phyloP scores from a whole-genome alignment of 2,888 invertebrate genomes.

The Myopa testacea region DNA sequence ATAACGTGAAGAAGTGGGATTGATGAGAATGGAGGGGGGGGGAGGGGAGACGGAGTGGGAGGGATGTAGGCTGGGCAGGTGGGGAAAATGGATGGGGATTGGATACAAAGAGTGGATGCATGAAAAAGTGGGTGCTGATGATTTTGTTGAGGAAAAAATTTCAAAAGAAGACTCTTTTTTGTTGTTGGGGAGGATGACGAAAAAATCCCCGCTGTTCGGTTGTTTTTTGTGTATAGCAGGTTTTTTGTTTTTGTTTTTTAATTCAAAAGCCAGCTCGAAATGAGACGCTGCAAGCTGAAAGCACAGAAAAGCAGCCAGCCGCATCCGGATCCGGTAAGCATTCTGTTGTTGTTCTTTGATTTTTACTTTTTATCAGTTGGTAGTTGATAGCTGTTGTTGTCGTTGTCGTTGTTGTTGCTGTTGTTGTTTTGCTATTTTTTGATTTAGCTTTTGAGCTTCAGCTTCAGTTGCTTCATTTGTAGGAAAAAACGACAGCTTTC shows the following conservation, averaged over 20 bases:
- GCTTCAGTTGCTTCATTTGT: not conserved
- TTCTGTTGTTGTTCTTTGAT: not conserved
- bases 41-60: not conserved
- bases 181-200: not conserved
- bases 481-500: no score
- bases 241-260: constrained; percentile 8
- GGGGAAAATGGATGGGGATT: no score
- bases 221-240: not conserved
- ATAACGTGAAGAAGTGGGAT: not conserved
- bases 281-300: not conserved
- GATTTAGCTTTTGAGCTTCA: constrained; percentile 2
- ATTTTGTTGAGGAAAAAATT: not conserved
- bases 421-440: not conserved
- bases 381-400: not conserved
- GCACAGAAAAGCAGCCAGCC: not conserved
- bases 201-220: not conserved
- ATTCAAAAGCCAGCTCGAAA: constrained; percentile 26
- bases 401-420: not conserved
- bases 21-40: not conserved
- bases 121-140: not conserved
- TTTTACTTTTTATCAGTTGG: not conserved
- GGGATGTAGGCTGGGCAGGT: not conserved
- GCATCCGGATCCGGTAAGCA: constrained; percentile 27
- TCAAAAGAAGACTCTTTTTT: not conserved
- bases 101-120: no score